These are phyloP conservation scores for Stegodyphus dumicola DNA, from an alignment of 1,140 invertebrate genomes.

Conservation along the genomic window DNA sequence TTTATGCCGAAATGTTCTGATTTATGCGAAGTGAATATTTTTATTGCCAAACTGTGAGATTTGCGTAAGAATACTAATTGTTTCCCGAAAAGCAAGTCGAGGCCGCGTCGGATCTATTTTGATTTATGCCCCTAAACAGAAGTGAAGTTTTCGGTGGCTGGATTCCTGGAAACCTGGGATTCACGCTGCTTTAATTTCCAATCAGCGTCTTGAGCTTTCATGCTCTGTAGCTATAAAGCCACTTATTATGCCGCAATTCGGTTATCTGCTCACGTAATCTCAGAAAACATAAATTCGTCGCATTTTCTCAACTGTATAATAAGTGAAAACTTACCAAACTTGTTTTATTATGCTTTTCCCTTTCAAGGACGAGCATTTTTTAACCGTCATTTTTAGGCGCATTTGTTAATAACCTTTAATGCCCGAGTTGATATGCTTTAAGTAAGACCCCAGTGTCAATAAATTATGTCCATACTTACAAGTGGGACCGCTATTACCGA, in stretches of 20 bases:
- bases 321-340: conserved; percentile 61
- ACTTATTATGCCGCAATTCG: conserved; percentile 49
- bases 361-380: conserved; percentile 56
- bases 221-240: conserved; percentile 30
- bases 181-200: conserved; percentile 54
- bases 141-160: no score
- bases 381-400: conserved; percentile 33
- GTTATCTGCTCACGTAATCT: conserved; percentile 56
- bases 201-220: conserved; percentile 29
- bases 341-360: conserved; percentile 58
- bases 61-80: no score
- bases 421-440: conserved; percentile 15
- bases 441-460: conserved; percentile 35
- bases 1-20: no score
- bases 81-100: no score
- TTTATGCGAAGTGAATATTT: no score
- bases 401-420: conserved; percentile 54
- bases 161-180: not conserved
- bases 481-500: conserved; percentile 46
- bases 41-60: no score
- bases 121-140: no score
- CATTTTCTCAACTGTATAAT: conserved; percentile 56
- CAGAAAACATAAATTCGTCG: conserved; percentile 58
- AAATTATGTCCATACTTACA: conserved; percentile 50
- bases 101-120: no score